These are phyloP conservation scores for Synanthedon tipuliformis DNA, from an alignment of 2,888 invertebrate species.

Conservation along the genomic window DNA sequence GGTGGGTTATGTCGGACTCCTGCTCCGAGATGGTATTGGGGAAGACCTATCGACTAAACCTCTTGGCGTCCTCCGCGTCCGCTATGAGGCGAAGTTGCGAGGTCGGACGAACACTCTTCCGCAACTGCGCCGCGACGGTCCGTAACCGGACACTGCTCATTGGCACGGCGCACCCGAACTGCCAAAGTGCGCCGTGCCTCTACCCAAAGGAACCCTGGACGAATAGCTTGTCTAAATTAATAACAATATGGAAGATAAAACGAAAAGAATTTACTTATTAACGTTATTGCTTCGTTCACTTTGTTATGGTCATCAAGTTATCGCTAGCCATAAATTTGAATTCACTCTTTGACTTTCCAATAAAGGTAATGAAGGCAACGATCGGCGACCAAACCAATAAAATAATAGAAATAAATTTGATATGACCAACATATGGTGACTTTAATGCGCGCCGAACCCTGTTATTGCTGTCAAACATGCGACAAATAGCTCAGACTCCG, in stretches of 20 bases:
- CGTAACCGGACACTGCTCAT: no score
- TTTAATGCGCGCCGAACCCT: conserved; percentile 62
- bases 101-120: no score
- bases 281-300: conserved; percentile 59
- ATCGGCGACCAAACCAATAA: conserved; percentile 61
- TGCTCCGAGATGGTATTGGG: no score
- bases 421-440: conserved; percentile 69
- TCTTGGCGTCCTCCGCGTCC: no score
- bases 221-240: not conserved
- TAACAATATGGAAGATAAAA: conserved; percentile 21
- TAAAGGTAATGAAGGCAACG: conserved; percentile 68
- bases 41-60: no score
- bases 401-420: conserved; percentile 71
- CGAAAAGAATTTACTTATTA: conserved; percentile 50
- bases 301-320: conserved; percentile 61
- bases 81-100: no score
- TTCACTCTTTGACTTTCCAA: conserved; percentile 63
- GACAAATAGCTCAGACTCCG: conserved; percentile 59
- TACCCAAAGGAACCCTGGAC: no score
- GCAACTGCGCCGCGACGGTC: no score
- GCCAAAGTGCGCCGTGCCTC: no score
- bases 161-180: no score
- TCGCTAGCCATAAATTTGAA: conserved; percentile 63
- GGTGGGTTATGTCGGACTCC: no score
- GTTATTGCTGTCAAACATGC: conserved; percentile 71